Base-by-base conservation (phyloP, 2,888 invertebrate genomes). In the Drosophila hamatofila region DNA sequence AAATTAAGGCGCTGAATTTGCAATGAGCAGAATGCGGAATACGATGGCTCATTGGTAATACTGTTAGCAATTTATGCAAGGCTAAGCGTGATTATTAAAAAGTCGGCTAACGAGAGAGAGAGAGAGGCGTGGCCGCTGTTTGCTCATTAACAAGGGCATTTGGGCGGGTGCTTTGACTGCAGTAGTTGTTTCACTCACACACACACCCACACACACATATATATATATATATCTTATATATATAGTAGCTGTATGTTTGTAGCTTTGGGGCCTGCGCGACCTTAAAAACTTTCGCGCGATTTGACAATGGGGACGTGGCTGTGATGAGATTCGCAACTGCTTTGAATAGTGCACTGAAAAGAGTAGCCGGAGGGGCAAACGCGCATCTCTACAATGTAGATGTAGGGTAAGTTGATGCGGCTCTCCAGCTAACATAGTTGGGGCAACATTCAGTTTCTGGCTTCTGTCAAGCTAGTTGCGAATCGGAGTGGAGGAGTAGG, bases 281-380 rank as follows among this genome's bases (percentile, higher is more conserved):
- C 77, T 77, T 79, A 72, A 72, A 77, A 83, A 81, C 69, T 82
- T 84, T 79, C 79, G 79, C 84, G 72, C 81, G 79, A 79, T 82
- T 83, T 82, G 84, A 83, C 83, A 82, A 82, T 78, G 66, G 66
- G 58, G 52, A 65, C 56, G 63, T 44, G 61, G 54, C 58, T 58
- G 55, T 64, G 76, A 63, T 73, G 69, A 65, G 69, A 69, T 55
- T 72, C 66, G 64, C 57, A 55, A 35, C 62, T 54, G 72, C 64
- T 61, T 70, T 48, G 70, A 63, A 68, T 62, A 41, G 52, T 30
- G 25, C 44, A 14, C 30, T 57, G 66, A 54, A 58, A 49, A 25
- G 52, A 33, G 44, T 30, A 63, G 76, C 69, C 33, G 25, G 21
- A 35, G 62, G 77, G 48, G 39, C 64, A 21, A 55, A 41, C 52